Base-by-base conservation (phyloP, 1,140 invertebrate species). In the Ceratina australensis region DNA sequence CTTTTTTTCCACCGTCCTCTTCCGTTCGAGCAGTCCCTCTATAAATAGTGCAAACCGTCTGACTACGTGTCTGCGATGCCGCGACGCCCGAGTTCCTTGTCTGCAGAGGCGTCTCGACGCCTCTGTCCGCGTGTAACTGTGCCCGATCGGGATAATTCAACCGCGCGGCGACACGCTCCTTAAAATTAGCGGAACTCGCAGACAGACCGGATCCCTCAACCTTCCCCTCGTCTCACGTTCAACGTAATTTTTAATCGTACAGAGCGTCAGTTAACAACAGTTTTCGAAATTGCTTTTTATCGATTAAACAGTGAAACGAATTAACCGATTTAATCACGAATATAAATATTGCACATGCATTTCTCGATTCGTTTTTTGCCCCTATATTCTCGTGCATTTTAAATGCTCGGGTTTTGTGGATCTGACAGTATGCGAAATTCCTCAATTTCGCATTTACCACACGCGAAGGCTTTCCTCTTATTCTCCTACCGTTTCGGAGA, bases 41-140 rank as follows among this genome's bases (percentile, higher is more conserved):
- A 87, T 87, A 84, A 87, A 87, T 87, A 87, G 73, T 60, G 24
- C 50, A 64, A 24, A 54, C 77, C 56, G 86, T 88, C 87, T 87
- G 85, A 81, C 87, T 84, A 79, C 82, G 79, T 82, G 81, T 88
- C 85, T 88, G 85, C 81, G 72, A 84, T 87, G 79, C 84, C 82
- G 80, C 68, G 77, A 77, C 50, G 72, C 54, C 67, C 72, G 72
- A 83, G 78, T 83, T 83, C 52, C 74, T 81, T 64, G 83, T 85
- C 84, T 80, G 61, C 73, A 82, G 54, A 82, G 74, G 73, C 83
- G 80, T 86, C 83, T 75, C 80, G 75, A 61, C 65, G 77, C 75
- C 69, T 52, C 33, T 42, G 33, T 42, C 33, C 10, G 0, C 8
- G 33, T 42, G 72, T 75, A 67, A 75, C 64, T 54, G 69, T 76